Percentiles rank a stretch among this genome's conserved stretches.
Evolutionary conservation across 2,888 invertebrate genomes (phyloP).

Genomic region (Cephus pulcher): DNA sequence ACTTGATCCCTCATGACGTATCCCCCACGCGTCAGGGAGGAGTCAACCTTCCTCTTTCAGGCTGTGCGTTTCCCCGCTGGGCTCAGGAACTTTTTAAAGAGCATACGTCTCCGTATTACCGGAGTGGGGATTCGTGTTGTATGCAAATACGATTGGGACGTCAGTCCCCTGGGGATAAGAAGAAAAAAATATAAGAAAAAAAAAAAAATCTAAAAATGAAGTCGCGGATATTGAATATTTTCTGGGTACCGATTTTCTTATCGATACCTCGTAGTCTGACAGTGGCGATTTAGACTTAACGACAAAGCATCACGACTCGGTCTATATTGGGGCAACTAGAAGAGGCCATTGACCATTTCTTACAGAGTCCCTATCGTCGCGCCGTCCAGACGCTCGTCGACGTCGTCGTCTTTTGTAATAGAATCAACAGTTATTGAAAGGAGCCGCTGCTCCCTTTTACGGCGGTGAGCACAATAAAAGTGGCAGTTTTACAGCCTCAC

Average conservation of each 20-base stretch:
- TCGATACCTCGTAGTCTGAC: too few relatives aligned
- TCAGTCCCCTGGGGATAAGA: too few relatives aligned
- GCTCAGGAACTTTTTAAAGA: not conserved
- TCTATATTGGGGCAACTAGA: too few relatives aligned
- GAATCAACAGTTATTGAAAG: conserved; percentile 29
- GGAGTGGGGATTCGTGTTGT: too few relatives aligned
- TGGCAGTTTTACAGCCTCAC: conserved; percentile 40
- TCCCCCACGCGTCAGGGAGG: not conserved
- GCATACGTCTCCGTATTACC: not conserved
- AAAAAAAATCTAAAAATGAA: too few relatives aligned
- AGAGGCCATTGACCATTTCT: not conserved
- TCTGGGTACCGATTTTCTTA: too few relatives aligned
- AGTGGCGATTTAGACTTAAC: too few relatives aligned
- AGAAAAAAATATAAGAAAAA: too few relatives aligned
- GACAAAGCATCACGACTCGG: too few relatives aligned
- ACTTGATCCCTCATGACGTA: not conserved
- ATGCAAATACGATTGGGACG: too few relatives aligned
- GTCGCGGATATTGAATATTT: too few relatives aligned
- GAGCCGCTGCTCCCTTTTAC: conserved; percentile 22
- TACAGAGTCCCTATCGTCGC: not conserved
- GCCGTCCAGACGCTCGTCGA: not conserved
- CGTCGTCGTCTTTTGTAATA: conserved; percentile 5
- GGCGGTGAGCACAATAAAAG: conserved; percentile 38
- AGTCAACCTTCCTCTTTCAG: not conserved
- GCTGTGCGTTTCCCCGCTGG: not conserved